Base-by-base conservation (phyloP, 2,113 vertebrate genomes). In the Eleginops maclovinus region DNA sequence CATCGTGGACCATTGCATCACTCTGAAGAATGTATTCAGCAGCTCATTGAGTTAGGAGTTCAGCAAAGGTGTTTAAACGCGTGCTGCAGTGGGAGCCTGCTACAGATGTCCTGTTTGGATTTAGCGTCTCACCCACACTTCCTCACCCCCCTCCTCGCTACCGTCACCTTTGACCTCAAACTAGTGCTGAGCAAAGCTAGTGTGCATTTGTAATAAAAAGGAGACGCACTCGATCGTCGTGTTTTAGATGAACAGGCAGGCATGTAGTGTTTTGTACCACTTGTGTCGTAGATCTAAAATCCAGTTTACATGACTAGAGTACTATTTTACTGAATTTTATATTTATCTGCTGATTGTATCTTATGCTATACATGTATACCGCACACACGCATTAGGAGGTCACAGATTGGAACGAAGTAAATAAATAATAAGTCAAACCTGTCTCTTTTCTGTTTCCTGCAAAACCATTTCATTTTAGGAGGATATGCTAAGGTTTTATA, bases 321-420 rank as follows among this genome's bases (percentile, higher is more conserved):
- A 85, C 87, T 90, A 90, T 91, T 91, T 92, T 90, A 82, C 70
- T 71, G 83, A 87, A 67, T 91, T 90, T 90, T 91, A 62, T 92
- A 91, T 90, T 80, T 88, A 89, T 91, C 84, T 72, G 85, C 82
- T 77, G 76, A 87, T 85, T 90, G 81, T 91, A 87, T 86, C 86
- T 72, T 82, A 72, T 78, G 79, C 81, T 87, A 46, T 72, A 79
- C 58, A 54, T 83, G 56, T 73, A 53, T 74, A 65, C 83, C 88
- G 79, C 82, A 84, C 83, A 90, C 56, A 31, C 81, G 80, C 81
- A 80, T 88, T 91, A 83, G 85, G 74, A 86, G 77, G 69, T 85
- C 67, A 85, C 82, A 43, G 64, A 72, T 82, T 75, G n/a, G 70
- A 88, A 65, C 62, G 40, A 88, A 77, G 26, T 75, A 58, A 88